Evolutionary conservation across 2,888 invertebrate genomes (phyloP).

Genomic region (Synergus japonicus): DNA sequence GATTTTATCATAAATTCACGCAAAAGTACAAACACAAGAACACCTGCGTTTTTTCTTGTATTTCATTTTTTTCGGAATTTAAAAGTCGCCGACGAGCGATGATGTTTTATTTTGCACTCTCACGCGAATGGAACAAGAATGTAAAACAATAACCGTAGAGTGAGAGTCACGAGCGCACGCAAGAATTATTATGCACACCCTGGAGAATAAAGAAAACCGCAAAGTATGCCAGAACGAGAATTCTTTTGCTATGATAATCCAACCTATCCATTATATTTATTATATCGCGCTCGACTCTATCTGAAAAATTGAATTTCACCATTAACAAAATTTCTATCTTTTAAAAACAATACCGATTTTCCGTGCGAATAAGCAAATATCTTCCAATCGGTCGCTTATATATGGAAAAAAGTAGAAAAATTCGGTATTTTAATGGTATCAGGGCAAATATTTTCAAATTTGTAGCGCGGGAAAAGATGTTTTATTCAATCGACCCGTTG

Average conservation of each 20-base stretch:
- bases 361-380: too few species aligned
- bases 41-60: background rate
- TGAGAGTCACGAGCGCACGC: conserved; percentile 37
- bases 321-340: background rate
- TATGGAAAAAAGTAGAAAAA: too few species aligned
- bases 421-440: background rate
- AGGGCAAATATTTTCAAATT: background rate
- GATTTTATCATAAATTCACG: too few species aligned
- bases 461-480: background rate
- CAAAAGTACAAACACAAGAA: conserved; percentile 18
- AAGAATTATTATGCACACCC: conserved; percentile 40
- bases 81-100: conserved; percentile 24
- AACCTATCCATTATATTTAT: conserved; percentile 35
- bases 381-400: too few species aligned
- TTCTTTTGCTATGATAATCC: conserved; percentile 35
- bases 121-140: conserved; percentile 39
- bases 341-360: background rate
- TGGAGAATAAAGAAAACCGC: conserved; percentile 36
- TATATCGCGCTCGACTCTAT: background rate
- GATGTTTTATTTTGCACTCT: conserved; percentile 40
- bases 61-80: conserved; percentile 14
- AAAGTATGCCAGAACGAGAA: conserved; percentile 34
- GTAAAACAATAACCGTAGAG: conserved; percentile 35
- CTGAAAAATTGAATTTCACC: background rate
- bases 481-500: background rate